Evolutionary conservation across 2,888 invertebrate species (phyloP), one percentile per base, ranked within the genome.

Genomic region (Craniophora ligustri): DNA sequence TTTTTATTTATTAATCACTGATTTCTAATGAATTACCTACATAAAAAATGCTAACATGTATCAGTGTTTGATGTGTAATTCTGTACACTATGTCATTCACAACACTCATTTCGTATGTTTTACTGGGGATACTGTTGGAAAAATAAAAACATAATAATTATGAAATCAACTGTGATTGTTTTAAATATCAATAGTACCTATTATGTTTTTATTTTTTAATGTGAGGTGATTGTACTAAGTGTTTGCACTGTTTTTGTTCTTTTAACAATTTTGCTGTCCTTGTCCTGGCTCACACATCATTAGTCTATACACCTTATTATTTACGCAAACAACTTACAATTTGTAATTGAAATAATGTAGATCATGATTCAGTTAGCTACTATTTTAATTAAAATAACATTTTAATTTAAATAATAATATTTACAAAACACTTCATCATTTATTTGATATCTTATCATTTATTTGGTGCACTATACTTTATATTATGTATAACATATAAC

Each of bases 111-210:
- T 44, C 34, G 13, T 41, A 46, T 67, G 60, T 65, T 67, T 76
- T 58, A 54, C 69, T 40, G 79, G 78, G 80, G 83, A 77, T 79
- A 74, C 77, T 78, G 80, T 81, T 82, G 79, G 75, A 44, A 73
- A 76, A 64, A 72, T 75, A 58, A 75, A 77, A 73, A 78, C 67
- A 75, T 59, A 64, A 49, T 34, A 51, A 32, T 32, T 19, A 5
- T 13, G 4, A 10, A 23, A 23, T 8, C 10, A 16, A 19, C 2
- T 7, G 28, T n/a, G 1, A 23, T 14, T 26, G 14, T 14, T 5
- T 13, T n/a, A n/a, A 5, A 5, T 11, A 8, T 13, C 2, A n/a
- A 6, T 0, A 4, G n/a, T 13, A 6, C 15, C 6, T 28, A 28
- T 51, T 57, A 42, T 75, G 73, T 80, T 70, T 75, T 74, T 63